Evolutionary conservation across 2,113 vertebrate genomes (phyloP), one percentile per base, ranked within the genome.

Genomic region (Notechis scutatus): DNA sequence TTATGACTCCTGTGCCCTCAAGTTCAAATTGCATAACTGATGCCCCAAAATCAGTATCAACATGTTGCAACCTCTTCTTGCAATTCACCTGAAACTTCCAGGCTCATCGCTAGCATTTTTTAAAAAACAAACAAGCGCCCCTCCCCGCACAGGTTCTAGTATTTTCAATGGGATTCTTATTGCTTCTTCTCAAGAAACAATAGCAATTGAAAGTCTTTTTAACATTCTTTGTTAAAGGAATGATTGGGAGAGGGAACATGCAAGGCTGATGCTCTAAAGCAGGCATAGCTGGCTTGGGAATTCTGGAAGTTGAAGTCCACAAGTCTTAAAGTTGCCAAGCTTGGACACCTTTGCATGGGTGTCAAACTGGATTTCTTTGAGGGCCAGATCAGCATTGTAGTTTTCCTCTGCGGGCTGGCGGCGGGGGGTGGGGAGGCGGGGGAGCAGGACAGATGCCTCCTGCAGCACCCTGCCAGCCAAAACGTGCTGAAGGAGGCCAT

Each of bases 261-360:
- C 21, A 90, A 94, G 88, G 24, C 93, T 95, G 47, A 85, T 96
- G 95, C 8, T 59, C 57, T 59, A 59, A 59, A 23, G 56, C 6
- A 57, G 64, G 29, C 12, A 69, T 69, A 69, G 61, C 4, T n/a
- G 29, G 29, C 29, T 69, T 29, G 10, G 59, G 59, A 64, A 64
- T 64, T 64, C 10, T 64, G 61, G 3, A 64, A 29, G 61, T 29
- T 64, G 61, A 64, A 64, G 26, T 12, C 61, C 26, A 64, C 26
- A 29, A 64, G 61, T 29, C 11, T 64, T 64, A 64, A 64, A 64
- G 59, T 64, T 64, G 10, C 12, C 12, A n/a, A n/a, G 29, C 0
- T 64, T 64, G 61, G 11, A 64, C 11, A 64, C 29, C 56, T 57
- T 57, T 8, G 57, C 50, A 12, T 10, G 50, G 10, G 50, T 52